Evolutionary conservation across 1,140 invertebrate species (phyloP), one percentile per base, ranked within the genome.

Genomic region (Drosophila varians): DNA sequence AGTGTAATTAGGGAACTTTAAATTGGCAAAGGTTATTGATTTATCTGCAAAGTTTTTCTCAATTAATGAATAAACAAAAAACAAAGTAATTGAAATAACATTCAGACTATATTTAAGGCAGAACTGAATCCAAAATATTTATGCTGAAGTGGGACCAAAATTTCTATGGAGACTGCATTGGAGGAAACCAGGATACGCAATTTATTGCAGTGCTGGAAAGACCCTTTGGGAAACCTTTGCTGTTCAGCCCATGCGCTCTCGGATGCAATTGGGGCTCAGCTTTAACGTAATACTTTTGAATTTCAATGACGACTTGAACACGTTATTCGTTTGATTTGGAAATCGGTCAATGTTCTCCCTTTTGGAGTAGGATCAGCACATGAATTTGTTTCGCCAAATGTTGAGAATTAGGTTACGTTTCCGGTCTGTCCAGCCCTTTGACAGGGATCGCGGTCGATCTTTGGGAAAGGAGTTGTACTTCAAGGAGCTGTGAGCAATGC

Each of bases 371-470:
- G 36, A 5, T 38, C 11, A 73, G 21, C 56, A 62, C 56, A 62
- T 73, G 21, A 73, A 73, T n/a, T 73, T 61, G 26, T 73, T 73
- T 25, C 68, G 68, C 68, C 68, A 62, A 28, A 9, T 1, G 7
- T 4, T 34, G 18, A 16, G 18, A 11, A 26, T 51, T 4, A 52
- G 28, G 11, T 36, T 11, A 3, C 25, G 12, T 21, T 72, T 70
- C 1, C 11, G 12, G 4, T 18, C 23, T 8, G 51, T 36, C 21
- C 28, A 28, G n/a, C 4, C 12, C 4, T 9, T 25, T 28, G 65
- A 12, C 6, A 34, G 36, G 21, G 18, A 2, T 0, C 8, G 12
- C 11, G 48, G 11, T 26, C 0, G 25, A 38, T 26, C 16, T 9
- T 5, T 5, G 14, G n/a, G n/a, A n/a, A 9, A 14, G 21, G 54